Conservation (phyloP, 2,113 vertebrate genomes). For the Oxyura jamaicensis region DNA sequence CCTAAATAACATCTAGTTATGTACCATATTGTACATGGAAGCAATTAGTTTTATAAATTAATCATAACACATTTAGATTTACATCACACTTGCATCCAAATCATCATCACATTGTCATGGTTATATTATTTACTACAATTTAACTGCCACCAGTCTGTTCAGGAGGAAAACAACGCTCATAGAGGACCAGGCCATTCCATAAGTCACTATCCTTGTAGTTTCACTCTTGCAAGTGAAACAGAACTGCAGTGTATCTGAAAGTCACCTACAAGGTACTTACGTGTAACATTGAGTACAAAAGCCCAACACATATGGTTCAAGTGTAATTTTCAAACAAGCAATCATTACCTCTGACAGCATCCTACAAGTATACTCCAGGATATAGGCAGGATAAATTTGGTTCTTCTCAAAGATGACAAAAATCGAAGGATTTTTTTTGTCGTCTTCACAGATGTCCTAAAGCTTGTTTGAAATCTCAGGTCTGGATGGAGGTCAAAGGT, state of each 20-base stretch:
- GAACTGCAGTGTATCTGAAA: not conserved
- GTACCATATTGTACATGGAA: slow-evolving; percentile 42
- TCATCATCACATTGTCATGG: slow-evolving; percentile 14
- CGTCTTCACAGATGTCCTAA: slow-evolving; percentile 77
- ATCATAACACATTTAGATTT: slow-evolving; percentile 16
- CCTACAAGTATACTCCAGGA: slow-evolving; percentile 59
- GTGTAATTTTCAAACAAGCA: not conserved
- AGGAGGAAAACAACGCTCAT: slow-evolving; percentile 27
- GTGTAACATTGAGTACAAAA: not conserved
- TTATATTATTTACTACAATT: slow-evolving; percentile 9
- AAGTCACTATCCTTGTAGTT: not conserved
- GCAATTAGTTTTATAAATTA: slow-evolving; percentile 47
- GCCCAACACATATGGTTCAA: not conserved
- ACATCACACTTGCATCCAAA: slow-evolving; percentile 46
- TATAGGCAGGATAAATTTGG: slow-evolving; percentile 77
- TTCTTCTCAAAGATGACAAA: slow-evolving; percentile 82
- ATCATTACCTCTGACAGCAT: not conserved
- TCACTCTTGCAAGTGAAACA: not conserved
- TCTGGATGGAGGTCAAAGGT: slow-evolving; percentile 49
- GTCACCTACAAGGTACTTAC: not conserved
- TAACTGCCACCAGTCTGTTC: slow-evolving; percentile 39
- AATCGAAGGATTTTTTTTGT: slow-evolving; percentile 51
- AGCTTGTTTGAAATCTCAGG: not conserved
- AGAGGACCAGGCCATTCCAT: not conserved
- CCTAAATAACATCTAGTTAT: slow-evolving; percentile 31